A percentile compares a stretch with the other conserved stretches of the same genome.
Evolutionary conservation across 1,140 invertebrate species (phyloP).

Genomic region (Drosophila bifasciata): DNA sequence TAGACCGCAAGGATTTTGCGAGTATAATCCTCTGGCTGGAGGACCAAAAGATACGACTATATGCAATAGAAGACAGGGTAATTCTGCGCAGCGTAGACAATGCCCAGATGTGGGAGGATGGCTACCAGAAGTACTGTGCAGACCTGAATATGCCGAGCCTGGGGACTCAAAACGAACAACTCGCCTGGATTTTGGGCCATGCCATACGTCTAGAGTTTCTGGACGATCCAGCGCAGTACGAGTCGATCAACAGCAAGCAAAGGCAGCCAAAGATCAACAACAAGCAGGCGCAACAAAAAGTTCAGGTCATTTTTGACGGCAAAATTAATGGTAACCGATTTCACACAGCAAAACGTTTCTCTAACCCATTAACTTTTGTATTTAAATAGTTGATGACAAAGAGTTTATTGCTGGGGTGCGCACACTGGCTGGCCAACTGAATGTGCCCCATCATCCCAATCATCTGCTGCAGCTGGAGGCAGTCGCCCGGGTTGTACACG

Average conservation of each 20-base stretch:
- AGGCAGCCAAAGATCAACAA: constrained; percentile 84
- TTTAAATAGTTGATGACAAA: constrained; percentile 89
- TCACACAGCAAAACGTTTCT: constrained; percentile 84
- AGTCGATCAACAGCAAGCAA: constrained; percentile 87
- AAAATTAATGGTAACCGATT: constrained; percentile 84
- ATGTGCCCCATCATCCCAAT: constrained; percentile 92
- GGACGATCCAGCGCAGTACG: constrained; percentile 91
- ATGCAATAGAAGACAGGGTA: constrained; percentile 92
- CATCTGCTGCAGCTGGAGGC: constrained; percentile 91
- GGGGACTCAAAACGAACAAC: constrained; percentile 86
- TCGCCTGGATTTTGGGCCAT: constrained; percentile 94
- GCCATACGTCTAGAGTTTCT: constrained; percentile 93
- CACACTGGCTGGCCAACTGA: constrained; percentile 90
- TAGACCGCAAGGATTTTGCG: constrained; percentile 92
- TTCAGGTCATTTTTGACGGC: constrained; percentile 65
- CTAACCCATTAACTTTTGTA: not conserved
- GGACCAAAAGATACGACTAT: constrained; percentile 96
- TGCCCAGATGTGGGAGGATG: constrained; percentile 88
- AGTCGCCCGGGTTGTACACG: constrained; percentile 88
- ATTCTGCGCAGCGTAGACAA: constrained; percentile 86
- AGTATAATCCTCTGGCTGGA: constrained; percentile 95
- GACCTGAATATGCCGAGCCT: constrained; percentile 89
- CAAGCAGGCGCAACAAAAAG: constrained; percentile 30
- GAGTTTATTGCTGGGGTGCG: constrained; percentile 93
- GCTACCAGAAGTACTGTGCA: constrained; percentile 90